Conservation (phyloP, 2,113 vertebrate species). For the Balaeniceps rex region DNA sequence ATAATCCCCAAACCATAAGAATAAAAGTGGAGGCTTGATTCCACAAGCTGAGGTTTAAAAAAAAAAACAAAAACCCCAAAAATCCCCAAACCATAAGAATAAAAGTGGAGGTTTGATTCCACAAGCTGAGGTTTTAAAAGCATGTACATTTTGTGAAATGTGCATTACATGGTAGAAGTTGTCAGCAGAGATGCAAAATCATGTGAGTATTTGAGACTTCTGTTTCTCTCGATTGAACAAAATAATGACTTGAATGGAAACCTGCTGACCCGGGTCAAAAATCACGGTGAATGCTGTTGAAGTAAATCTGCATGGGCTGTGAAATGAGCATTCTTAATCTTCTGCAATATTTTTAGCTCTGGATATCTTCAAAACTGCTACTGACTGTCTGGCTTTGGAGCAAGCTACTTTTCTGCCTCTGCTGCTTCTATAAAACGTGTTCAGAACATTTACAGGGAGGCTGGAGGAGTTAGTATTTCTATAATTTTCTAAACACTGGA, state of each 20-base stretch:
- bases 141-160: not conserved
- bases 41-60: not conserved
- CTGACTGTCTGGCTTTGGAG: not conserved
- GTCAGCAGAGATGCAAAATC: not conserved
- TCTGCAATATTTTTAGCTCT: not conserved
- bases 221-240: not conserved
- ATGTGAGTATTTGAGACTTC: not conserved
- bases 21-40: not conserved
- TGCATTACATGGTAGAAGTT: not conserved
- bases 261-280: not conserved
- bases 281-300: not conserved
- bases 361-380: slow-evolving; percentile 13
- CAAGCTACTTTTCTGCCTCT: slow-evolving; percentile 1
- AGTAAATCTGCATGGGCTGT: not conserved
- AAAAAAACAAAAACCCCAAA: no score
- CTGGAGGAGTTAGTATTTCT: not conserved
- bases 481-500: not conserved
- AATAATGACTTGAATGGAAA: not conserved
- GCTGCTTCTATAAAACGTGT: slow-evolving; percentile 17
- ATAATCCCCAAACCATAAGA: not conserved
- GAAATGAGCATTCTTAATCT: not conserved
- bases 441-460: slow-evolving; percentile 18
- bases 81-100: not conserved
- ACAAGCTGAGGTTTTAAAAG: not conserved
- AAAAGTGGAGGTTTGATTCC: not conserved